phyloP scores from a whole-genome alignment of 2,113 vertebrate species.

The Collichthys lucidus region DNA sequence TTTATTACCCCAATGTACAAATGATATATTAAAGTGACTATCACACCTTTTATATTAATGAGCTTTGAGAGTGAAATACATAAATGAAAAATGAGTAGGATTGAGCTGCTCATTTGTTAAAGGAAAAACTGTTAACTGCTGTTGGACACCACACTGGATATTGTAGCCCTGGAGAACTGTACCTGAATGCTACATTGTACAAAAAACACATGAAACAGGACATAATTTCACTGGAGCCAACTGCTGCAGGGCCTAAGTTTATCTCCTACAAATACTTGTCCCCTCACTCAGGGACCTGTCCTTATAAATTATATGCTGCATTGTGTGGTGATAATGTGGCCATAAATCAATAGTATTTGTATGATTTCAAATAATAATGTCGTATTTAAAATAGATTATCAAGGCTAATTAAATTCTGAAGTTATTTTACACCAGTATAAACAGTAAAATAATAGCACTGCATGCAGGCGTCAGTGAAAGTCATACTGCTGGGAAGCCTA shows the following conservation, averaged over 20 bases:
- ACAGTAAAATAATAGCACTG: conserved; percentile 29
- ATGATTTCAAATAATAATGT: conserved; percentile 40
- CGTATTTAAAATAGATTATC: conserved; percentile 45
- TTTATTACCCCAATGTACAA: not conserved
- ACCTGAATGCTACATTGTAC: conserved; percentile 58
- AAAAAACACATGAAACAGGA: conserved; percentile 67
- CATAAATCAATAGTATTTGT: conserved; percentile 53
- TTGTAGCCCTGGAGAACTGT: conserved; percentile 49
- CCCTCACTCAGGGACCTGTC: conserved; percentile 59
- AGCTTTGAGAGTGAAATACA: conserved; percentile 10
- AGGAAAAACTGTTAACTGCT: conserved; percentile 47
- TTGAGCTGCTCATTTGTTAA: conserved; percentile 32
- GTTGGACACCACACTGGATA: conserved; percentile 39
- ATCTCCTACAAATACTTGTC: conserved; percentile 72
- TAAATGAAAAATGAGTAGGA: not conserved
- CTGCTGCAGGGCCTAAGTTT: conserved; percentile 64
- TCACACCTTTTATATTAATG: conserved; percentile 26
- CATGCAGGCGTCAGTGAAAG: conserved; percentile 22
- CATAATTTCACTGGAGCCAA: conserved; percentile 56
- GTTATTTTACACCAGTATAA: conserved; percentile 35
- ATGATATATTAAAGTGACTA: not conserved
- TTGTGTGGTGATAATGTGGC: conserved; percentile 48
- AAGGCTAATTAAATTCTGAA: conserved; percentile 34
- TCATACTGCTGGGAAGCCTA: conserved; percentile 70
- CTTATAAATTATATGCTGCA: conserved; percentile 60